Base-by-base conservation (phyloP, 1,140 invertebrate species). In the Camponotus floridanus region DNA sequence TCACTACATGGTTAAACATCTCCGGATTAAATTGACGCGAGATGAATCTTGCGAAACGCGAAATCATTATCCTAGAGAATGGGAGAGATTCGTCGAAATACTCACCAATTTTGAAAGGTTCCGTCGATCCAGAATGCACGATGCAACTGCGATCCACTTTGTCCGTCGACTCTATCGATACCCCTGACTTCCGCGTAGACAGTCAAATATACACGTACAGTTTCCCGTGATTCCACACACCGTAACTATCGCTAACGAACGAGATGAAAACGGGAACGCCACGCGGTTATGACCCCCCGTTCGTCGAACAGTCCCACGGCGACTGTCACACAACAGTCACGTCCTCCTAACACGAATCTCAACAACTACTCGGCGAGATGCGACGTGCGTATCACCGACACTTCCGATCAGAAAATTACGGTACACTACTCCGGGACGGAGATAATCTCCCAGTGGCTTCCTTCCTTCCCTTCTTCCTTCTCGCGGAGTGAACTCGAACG, bases 41-140 rank as follows among this genome's bases (percentile, higher is more conserved):
- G 26, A 26, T 26, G 26, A 64, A 57, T 36, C n/a, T 57, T 31
- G n/a, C 9, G 51, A 55, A 33, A 36, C 18, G 11, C 13, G 51
- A 55, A n/a, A 36, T 67, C 18, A 36, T 6, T n/a, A 51, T 68
- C 39, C 36, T 39, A n/a, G 1, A 64, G 11, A 6, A 26, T 21
- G 0, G 57, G 55, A 31, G 18, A 13, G 21, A 51, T 13, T 48
- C 9, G 62, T 31, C 62, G 33, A 64, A 1, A 51, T 90, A 93
- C 94, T 95, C 90, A 95, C 94, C 94, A 95, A 95, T 94, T 86
- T 92, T 92, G 80, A 93, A 94, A 93, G 91, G 86, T 92, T 94
- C 91, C 79, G 88, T 91, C 89, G 88, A 88, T 73, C 86, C 87
- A 79, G 51, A 90, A 79, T 71, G 90, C 87, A 87, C 89, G 90